Conservation (phyloP, 2,797 vertebrate genomes). For the Gallinago stenura region DNA sequence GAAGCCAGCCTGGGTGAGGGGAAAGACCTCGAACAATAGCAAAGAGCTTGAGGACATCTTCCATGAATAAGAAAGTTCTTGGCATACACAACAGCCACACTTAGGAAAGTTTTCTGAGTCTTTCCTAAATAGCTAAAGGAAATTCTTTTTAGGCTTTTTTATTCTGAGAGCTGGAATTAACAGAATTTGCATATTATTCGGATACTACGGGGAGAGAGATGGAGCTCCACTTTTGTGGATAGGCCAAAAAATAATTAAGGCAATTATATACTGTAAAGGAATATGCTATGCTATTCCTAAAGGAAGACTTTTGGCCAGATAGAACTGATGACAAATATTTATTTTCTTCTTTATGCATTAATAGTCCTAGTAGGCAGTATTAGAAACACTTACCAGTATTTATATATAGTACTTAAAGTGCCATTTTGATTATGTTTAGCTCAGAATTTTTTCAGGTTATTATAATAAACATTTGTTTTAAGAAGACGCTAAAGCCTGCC, state of each 20-base stretch:
- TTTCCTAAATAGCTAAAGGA: slow-evolving; percentile 49
- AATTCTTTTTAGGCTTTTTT: background rate
- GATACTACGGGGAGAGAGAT: background rate
- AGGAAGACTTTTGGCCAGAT: slow-evolving; percentile 30
- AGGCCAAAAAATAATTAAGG: slow-evolving; percentile 64
- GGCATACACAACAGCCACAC: background rate
- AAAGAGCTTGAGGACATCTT: slow-evolving; percentile 43
- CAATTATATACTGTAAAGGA: slow-evolving; percentile 39
- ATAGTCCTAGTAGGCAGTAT: background rate
- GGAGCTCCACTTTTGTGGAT: background rate
- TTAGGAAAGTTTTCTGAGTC: slow-evolving; percentile 12
- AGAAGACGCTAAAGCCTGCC: background rate
- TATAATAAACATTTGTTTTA: background rate
- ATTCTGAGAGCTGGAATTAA: background rate
- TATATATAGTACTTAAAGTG: background rate
- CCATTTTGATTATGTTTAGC: background rate
- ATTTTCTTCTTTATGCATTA: slow-evolving; percentile 23
- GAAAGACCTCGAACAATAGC: slow-evolving; percentile 60
- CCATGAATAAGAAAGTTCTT: slow-evolving; percentile 57
- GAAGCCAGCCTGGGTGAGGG: background rate
- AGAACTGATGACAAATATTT: slow-evolving; percentile 30
- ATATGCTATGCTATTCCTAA: slow-evolving; percentile 10
- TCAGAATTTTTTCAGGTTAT: background rate
- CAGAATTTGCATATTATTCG: background rate
- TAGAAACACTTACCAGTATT: background rate